A percentile compares a stretch with the other conserved stretches of the same genome.
These are phyloP conservation scores for Axinella damicornis DNA, from an alignment of 37 sponge, comb jelly and placozoan genomes.

Conservation along the genomic window DNA sequence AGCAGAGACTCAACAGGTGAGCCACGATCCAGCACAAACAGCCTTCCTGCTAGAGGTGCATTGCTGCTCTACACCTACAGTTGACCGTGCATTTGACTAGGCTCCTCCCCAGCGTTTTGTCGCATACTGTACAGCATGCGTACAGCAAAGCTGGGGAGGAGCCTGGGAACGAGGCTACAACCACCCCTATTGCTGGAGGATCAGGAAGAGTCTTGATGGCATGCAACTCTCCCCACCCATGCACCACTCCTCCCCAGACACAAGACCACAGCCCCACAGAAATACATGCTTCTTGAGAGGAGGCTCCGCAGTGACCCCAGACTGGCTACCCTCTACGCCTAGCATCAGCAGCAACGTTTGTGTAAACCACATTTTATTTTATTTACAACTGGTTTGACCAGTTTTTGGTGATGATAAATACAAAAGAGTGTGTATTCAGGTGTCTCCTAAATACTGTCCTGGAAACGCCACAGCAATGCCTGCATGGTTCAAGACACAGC, in stretches of 20 bases:
- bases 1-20: constrained; percentile 88
- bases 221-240: neutral
- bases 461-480: constrained; percentile 13
- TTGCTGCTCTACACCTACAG: too few species aligned
- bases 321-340: constrained; percentile 8
- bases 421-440: neutral
- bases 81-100: too few species aligned
- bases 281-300: constrained; percentile 80
- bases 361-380: too few species aligned
- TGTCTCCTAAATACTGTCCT: neutral
- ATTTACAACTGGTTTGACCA: neutral
- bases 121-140: neutral
- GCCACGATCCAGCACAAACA: too few species aligned
- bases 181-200: too few species aligned
- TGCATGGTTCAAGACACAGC: too few species aligned
- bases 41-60: too few species aligned
- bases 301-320: constrained; percentile 75
- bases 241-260: constrained; percentile 56
- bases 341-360: neutral
- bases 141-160: too few species aligned
- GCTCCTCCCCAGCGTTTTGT: too few species aligned
- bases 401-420: neutral
- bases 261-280: constrained; percentile 87
- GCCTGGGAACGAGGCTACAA: too few species aligned
- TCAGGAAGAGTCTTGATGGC: too few species aligned